phyloP scores from a whole-genome alignment of 2,888 invertebrate genomes.

The Sarcophaga carnaria region DNA sequence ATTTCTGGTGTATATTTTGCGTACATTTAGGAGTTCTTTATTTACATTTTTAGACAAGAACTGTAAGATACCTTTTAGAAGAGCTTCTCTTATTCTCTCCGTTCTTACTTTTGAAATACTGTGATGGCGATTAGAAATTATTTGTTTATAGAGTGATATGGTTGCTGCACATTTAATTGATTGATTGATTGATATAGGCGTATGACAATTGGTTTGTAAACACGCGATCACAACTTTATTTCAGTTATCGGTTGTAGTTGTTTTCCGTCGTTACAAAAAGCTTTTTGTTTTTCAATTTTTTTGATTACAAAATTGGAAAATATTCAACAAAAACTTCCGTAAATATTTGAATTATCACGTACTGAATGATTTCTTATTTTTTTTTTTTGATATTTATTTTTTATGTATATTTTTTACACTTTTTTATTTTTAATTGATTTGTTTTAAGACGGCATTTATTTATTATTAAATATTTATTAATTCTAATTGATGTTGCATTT shows the following conservation, averaged over 20 bases:
- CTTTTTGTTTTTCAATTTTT: slow-evolving; percentile 1
- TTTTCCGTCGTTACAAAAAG: slow-evolving; percentile 43
- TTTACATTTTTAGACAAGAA: too few species aligned
- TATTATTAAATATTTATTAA: slow-evolving; percentile 22
- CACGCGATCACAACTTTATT: slow-evolving; percentile 40
- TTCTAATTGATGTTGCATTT: background rate
- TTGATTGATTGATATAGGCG: background rate
- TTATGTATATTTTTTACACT: slow-evolving; percentile 25
- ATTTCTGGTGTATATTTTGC: too few species aligned
- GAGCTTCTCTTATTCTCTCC: background rate
- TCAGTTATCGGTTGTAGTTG: too few species aligned
- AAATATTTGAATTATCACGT: slow-evolving; percentile 58
- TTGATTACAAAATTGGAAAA: slow-evolving; percentile 50
- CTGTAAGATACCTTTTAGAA: background rate
- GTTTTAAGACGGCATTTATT: slow-evolving; percentile 46
- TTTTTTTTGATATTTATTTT: background rate
- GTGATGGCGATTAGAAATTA: background rate
- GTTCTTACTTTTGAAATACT: background rate
- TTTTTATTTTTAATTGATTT: slow-evolving; percentile 39
- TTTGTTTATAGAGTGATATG: background rate
- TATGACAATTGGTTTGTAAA: slow-evolving; percentile 19
- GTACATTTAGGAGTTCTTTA: too few species aligned
- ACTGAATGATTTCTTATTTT: background rate
- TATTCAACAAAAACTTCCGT: slow-evolving; percentile 62
- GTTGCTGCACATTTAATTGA: background rate